Evolutionary conservation across 2,888 invertebrate genomes (phyloP).

Genomic region (Agrotis segetum): DNA sequence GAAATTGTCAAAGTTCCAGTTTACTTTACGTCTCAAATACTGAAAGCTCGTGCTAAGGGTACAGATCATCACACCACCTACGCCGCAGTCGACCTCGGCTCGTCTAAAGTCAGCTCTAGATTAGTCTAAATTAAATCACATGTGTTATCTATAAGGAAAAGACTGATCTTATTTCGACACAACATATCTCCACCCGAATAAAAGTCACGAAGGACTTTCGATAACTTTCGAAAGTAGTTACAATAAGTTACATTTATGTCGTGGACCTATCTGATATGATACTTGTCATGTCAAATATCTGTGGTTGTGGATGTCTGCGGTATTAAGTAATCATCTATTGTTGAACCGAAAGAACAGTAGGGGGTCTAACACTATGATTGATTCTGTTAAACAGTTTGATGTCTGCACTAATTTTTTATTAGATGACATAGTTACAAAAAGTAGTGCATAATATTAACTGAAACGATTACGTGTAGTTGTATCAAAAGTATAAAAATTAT

Average conservation of each 20-base stretch:
- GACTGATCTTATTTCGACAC: background rate
- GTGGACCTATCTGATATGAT: slow-evolving; percentile 21
- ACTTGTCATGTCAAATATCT: slow-evolving; percentile 11
- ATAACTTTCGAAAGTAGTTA: slow-evolving; percentile 56
- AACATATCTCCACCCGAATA: background rate
- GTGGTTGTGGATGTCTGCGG: background rate
- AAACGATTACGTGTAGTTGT: too few relatives aligned
- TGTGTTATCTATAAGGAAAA: background rate
- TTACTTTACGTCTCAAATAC: too few relatives aligned
- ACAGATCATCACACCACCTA: too few relatives aligned
- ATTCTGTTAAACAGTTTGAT: slow-evolving; percentile 7
- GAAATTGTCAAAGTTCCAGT: too few relatives aligned
- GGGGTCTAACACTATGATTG: slow-evolving; percentile 24
- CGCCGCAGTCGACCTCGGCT: too few relatives aligned
- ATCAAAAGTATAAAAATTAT: too few relatives aligned
- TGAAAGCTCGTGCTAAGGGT: too few relatives aligned
- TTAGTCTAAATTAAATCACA: background rate
- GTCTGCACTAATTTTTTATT: background rate
- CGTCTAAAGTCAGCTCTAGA: too few relatives aligned
- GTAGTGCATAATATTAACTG: background rate
- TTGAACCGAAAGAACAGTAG: slow-evolving; percentile 14
- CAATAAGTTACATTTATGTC: slow-evolving; percentile 41
- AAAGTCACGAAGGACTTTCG: slow-evolving; percentile 43
- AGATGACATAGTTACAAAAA: slow-evolving; percentile 1
- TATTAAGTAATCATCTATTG: slow-evolving; percentile 29